These are phyloP conservation scores for Heliothis virescens DNA, from an alignment of 1,140 invertebrate species.

Conservation along the genomic window DNA sequence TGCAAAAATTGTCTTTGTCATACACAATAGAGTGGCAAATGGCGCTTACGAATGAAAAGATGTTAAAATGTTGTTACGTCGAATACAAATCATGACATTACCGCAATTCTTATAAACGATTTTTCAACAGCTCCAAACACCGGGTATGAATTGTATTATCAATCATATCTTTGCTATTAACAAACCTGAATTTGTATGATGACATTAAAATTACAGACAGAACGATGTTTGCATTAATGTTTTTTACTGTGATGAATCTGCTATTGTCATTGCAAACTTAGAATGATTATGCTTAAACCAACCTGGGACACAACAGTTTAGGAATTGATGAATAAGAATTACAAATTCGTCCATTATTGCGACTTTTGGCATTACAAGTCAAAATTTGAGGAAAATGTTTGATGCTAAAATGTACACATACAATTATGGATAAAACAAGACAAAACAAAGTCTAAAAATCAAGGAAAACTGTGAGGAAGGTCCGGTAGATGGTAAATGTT, in stretches of 20 bases:
- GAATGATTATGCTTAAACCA: background rate
- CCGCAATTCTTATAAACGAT: background rate
- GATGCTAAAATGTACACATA: constrained; percentile 7
- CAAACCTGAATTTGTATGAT: background rate
- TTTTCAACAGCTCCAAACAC: background rate
- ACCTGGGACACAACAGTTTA: background rate
- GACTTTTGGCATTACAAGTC: background rate
- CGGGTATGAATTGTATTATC: background rate
- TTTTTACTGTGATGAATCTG: background rate
- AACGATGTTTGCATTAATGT: constrained; percentile 1
- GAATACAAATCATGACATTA: background rate
- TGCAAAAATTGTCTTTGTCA: background rate
- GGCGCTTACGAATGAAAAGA: background rate
- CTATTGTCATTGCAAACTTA: background rate
- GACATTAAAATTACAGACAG: background rate
- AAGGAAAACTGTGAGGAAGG: background rate
- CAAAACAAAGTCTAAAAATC: constrained; percentile 4
- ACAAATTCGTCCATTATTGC: background rate
- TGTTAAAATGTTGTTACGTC: background rate
- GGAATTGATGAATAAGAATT: background rate
- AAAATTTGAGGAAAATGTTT: background rate
- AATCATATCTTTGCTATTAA: background rate
- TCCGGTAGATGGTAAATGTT: too few relatives aligned
- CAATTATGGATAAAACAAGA: background rate
- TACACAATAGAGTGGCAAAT: background rate